These are phyloP conservation scores for Glareola pratincola DNA, from an alignment of 2,113 vertebrate genomes.

Conservation along the genomic window DNA sequence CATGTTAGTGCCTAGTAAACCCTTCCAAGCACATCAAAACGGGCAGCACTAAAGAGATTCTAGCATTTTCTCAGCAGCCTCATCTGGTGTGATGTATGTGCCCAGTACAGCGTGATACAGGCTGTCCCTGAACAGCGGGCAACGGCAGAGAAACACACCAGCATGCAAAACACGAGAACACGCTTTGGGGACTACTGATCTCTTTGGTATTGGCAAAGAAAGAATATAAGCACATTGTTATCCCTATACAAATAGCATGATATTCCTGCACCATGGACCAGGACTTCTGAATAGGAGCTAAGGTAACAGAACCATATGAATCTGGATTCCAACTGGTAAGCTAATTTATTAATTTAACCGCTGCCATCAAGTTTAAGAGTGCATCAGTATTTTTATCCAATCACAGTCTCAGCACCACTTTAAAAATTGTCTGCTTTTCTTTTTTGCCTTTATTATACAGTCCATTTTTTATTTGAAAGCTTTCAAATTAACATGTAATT, in stretches of 20 bases:
- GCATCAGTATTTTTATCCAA: not conserved
- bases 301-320: not conserved
- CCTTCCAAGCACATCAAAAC: slow-evolving; percentile 1
- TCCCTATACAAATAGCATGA: not conserved
- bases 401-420: not conserved
- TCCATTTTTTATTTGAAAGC: not conserved
- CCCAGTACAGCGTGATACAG: not conserved
- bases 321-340: not conserved
- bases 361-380: not conserved
- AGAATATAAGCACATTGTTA: not conserved
- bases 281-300: not conserved
- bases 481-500: not conserved
- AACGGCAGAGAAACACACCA: not conserved
- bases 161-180: not conserved
- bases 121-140: not conserved
- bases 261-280: not conserved
- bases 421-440: not conserved
- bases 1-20: not conserved
- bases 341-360: not conserved
- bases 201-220: not conserved
- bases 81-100: not conserved
- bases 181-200: not conserved
- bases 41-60: slow-evolving; percentile 22
- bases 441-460: not conserved
- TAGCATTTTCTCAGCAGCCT: not conserved